A percentile compares a stretch with the other conserved stretches of the same genome.
phyloP scores from a whole-genome alignment of 2,888 invertebrate species.

The Dryomyza anilis region DNA sequence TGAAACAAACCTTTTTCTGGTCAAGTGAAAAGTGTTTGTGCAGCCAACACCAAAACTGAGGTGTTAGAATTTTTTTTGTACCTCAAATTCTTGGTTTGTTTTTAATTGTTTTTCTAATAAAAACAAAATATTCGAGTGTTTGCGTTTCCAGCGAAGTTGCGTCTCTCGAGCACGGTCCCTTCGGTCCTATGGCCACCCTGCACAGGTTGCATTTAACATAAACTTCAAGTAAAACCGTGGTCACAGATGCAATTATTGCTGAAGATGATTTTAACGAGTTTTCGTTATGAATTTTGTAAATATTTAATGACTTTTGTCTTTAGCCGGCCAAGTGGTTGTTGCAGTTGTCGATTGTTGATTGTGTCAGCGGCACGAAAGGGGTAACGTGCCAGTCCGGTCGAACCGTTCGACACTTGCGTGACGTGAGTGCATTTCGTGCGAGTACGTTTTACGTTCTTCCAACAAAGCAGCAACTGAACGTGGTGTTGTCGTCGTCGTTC shows the following conservation, averaged over 20 bases:
- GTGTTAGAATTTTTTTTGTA: not conserved
- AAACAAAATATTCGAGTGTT: not conserved
- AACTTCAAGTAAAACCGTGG: not conserved
- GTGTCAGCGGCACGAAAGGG: too few relatives aligned
- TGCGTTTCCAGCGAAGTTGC: not conserved
- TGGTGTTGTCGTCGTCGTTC: too few relatives aligned
- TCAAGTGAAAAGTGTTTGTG: not conserved
- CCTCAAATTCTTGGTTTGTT: not conserved
- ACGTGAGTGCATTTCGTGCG: too few relatives aligned
- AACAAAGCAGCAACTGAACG: too few relatives aligned
- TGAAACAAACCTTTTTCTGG: constrained; percentile 17
- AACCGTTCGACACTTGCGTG: too few relatives aligned
- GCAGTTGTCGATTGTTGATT: too few relatives aligned
- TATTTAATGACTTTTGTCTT: constrained; percentile 19
- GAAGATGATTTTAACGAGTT: constrained; percentile 26
- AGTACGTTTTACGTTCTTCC: too few relatives aligned
- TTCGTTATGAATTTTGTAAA: constrained; percentile 14
- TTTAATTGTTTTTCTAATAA: not conserved
- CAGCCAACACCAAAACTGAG: not conserved
- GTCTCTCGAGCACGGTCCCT: not conserved
- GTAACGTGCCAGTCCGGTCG: too few relatives aligned
- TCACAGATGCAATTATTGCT: constrained; percentile 10
- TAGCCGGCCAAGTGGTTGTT: too few relatives aligned
- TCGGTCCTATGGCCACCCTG: not conserved
- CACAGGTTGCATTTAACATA: not conserved